These are phyloP conservation scores for Seriola dumerili DNA, from an alignment of 2,113 vertebrate genomes.

Conservation along the genomic window DNA sequence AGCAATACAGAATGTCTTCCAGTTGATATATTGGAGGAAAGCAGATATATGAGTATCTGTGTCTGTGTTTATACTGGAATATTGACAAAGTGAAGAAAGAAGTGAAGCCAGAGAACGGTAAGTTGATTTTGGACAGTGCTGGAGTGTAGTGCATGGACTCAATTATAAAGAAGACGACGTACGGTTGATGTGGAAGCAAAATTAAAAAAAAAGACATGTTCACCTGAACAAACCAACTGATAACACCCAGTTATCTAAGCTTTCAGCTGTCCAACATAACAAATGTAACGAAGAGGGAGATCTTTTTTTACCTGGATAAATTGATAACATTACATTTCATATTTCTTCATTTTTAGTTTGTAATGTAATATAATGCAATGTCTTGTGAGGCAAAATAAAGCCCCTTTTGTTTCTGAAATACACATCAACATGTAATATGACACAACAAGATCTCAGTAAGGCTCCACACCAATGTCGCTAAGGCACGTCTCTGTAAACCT, in stretches of 20 bases:
- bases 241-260: background rate
- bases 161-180: slow-evolving; percentile 22
- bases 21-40: slow-evolving; percentile 42
- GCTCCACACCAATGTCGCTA: slow-evolving; percentile 9
- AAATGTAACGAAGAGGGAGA: background rate
- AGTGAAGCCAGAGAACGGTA: slow-evolving; percentile 9
- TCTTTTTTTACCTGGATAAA: slow-evolving; percentile 8
- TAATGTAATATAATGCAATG: slow-evolving; percentile 12
- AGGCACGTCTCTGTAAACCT: slow-evolving; percentile 37
- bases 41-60: slow-evolving; percentile 44
- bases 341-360: slow-evolving; percentile 40
- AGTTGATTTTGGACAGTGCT: slow-evolving; percentile 34
- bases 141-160: slow-evolving; percentile 44
- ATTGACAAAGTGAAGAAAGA: slow-evolving; percentile 19
- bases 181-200: background rate
- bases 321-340: slow-evolving; percentile 19
- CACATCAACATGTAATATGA: slow-evolving; percentile 37
- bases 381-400: slow-evolving; percentile 33
- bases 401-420: slow-evolving; percentile 46
- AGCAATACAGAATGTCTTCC: slow-evolving; percentile 49
- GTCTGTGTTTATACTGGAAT: slow-evolving; percentile 58
- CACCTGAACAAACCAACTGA: slow-evolving; percentile 27
- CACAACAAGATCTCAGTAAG: slow-evolving; percentile 5
- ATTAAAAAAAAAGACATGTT: background rate
- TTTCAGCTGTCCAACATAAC: background rate